These are phyloP conservation scores for Chrysochloris asiatica DNA, from an alignment of 2,113 vertebrate genomes.

Conservation along the genomic window DNA sequence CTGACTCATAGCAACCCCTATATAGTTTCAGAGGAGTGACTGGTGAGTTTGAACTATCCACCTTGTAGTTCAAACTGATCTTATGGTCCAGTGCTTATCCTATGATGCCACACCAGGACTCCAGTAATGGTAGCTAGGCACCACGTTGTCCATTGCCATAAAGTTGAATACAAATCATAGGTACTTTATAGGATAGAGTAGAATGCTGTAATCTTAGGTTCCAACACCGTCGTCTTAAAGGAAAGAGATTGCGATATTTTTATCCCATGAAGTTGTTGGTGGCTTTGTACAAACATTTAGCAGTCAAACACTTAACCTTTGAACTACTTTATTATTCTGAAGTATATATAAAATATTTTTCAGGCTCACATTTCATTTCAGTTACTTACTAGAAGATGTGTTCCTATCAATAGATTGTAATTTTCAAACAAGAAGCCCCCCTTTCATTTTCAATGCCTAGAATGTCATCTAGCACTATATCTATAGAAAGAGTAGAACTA, in stretches of 20 bases:
- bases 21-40: no score
- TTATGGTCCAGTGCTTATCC: no score
- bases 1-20: no score
- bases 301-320: no score
- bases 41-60: no score
- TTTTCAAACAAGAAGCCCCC: neutral
- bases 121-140: neutral
- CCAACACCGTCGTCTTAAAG: neutral
- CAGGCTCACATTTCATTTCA: neutral
- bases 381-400: neutral
- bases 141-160: neutral
- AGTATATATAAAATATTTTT: neutral
- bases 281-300: no score
- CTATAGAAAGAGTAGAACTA: neutral
- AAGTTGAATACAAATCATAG: neutral
- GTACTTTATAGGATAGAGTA: neutral
- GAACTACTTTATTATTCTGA: neutral
- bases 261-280: no score
- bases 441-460: neutral
- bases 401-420: neutral
- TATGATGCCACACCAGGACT: no score
- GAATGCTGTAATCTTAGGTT: neutral
- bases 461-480: neutral
- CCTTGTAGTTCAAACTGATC: no score
- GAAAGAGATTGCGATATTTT: neutral